Evolutionary conservation across 2,888 invertebrate species (phyloP).

Genomic region (Lottia gigantea): DNA sequence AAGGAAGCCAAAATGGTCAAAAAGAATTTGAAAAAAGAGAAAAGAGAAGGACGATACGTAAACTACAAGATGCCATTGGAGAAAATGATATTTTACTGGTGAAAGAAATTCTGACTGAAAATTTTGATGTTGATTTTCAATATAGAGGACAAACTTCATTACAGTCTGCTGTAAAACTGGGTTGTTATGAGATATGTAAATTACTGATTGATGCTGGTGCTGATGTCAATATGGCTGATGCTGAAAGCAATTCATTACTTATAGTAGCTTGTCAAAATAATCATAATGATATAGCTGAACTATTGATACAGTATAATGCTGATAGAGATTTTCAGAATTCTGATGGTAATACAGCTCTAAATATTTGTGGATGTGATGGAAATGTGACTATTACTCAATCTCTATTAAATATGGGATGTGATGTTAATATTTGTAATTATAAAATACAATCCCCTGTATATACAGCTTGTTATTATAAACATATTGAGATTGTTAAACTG

Average conservation of each 20-base stretch:
- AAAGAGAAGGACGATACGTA: conserved; percentile 55
- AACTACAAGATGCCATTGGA: conserved; percentile 57
- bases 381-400: conserved; percentile 43
- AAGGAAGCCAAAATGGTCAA: not conserved
- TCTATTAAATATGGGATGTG: conserved; percentile 47
- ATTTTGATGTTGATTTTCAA: conserved; percentile 64
- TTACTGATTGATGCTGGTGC: conserved; percentile 57
- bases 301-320: conserved; percentile 54
- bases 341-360: conserved; percentile 53
- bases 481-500: conserved; percentile 24
- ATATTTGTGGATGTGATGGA: conserved; percentile 55
- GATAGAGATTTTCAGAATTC: conserved; percentile 57
- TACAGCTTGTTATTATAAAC: conserved; percentile 30
- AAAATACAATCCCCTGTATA: conserved; percentile 34
- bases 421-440: conserved; percentile 24
- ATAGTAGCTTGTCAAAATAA: conserved; percentile 59
- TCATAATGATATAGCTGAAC: conserved; percentile 42
- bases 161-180: conserved; percentile 58
- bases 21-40: conserved; percentile 56
- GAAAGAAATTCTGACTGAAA: conserved; percentile 43
- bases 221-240: conserved; percentile 57
- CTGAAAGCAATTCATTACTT: conserved; percentile 57
- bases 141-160: conserved; percentile 60
- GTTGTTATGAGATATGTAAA: conserved; percentile 52
- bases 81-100: conserved; percentile 45